Conservation (phyloP, 2,113 vertebrate genomes). For the Perognathus longimembris region DNA sequence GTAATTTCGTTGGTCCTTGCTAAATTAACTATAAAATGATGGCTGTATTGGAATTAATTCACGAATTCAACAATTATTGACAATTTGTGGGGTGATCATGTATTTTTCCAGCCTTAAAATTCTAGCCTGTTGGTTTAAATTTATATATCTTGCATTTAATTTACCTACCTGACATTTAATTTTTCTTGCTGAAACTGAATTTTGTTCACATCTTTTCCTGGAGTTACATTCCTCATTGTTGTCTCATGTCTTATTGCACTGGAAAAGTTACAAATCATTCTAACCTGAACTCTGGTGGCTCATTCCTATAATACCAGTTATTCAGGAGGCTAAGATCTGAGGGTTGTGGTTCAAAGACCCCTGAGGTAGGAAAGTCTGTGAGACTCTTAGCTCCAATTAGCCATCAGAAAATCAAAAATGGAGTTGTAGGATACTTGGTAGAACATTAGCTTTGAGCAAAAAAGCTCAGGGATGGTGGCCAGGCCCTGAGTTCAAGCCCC, state of each 20-base stretch:
- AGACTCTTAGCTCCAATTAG: no score
- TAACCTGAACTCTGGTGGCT: no score
- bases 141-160: not conserved
- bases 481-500: no score
- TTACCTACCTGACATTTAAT: not conserved
- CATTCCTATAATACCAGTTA: no score
- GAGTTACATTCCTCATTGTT: conserved; percentile 13
- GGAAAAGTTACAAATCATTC: not conserved
- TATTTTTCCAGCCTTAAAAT: conserved; percentile 11
- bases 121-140: conserved; percentile 31
- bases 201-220: conserved; percentile 27
- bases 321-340: no score
- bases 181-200: conserved; percentile 8
- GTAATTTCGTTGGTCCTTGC: not conserved
- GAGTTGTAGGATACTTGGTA: no score
- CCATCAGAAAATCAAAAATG: no score
- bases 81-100: no score
- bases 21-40: not conserved
- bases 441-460: no score
- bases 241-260: not conserved
- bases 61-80: not conserved
- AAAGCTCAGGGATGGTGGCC: no score
- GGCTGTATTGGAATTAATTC: not conserved
- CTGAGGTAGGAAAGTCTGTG: no score
- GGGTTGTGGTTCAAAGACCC: no score